These are phyloP conservation scores for Melieria picta DNA, from an alignment of 2,888 invertebrate species.

Conservation along the genomic window DNA sequence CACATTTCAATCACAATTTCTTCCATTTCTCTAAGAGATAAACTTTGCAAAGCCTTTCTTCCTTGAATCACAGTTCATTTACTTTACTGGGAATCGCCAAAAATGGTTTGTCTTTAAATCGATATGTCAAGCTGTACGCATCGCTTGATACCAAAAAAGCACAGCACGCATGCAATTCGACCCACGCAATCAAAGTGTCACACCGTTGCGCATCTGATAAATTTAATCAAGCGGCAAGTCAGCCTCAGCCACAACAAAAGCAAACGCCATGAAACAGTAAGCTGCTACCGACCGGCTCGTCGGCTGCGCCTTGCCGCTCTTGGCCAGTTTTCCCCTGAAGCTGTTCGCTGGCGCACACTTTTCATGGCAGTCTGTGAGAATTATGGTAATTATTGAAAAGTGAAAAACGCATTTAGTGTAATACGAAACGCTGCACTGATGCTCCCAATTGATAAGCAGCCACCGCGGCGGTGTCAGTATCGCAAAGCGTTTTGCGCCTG, in stretches of 20 bases:
- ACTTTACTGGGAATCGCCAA: too few relatives aligned
- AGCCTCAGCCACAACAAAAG: background rate
- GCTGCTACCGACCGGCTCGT: too few relatives aligned
- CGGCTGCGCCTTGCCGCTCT: too few relatives aligned
- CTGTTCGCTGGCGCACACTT: background rate
- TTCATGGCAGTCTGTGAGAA: conserved; percentile 32
- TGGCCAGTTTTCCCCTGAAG: background rate
- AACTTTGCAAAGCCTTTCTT: too few relatives aligned
- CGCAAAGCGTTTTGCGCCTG: background rate
- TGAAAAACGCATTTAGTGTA: conserved; percentile 16
- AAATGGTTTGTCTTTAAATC: too few relatives aligned
- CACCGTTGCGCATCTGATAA: background rate
- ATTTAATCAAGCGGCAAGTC: background rate
- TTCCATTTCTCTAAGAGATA: too few relatives aligned
- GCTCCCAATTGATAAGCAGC: conserved; percentile 26
- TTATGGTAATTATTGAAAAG: conserved; percentile 40
- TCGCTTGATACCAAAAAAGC: too few relatives aligned
- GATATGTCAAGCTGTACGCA: too few relatives aligned
- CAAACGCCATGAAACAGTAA: background rate
- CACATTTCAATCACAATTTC: too few relatives aligned
- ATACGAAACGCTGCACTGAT: conserved; percentile 11
- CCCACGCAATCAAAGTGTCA: conserved; percentile 1
- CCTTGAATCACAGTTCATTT: too few relatives aligned
- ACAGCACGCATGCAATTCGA: too few relatives aligned
- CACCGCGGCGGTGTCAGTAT: background rate